phyloP scores from a whole-genome alignment of 1,140 invertebrate species.

The Drosophila novamexicana region DNA sequence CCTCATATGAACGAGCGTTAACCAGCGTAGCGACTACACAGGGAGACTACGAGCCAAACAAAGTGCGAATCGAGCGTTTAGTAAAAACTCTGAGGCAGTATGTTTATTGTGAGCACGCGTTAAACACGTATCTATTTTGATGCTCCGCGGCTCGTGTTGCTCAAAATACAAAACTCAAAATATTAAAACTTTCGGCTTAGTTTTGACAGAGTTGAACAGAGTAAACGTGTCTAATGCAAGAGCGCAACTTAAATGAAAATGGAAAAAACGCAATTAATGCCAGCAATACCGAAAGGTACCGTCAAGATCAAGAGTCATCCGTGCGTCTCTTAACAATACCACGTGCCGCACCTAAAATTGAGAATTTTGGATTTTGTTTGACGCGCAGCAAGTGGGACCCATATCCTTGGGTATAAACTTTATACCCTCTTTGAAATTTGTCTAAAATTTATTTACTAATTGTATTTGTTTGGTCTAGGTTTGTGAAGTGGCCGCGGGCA shows the following conservation, averaged over 20 bases:
- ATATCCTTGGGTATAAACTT: constrained; percentile 87
- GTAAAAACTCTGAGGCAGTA: constrained; percentile 58
- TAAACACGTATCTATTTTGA: constrained; percentile 55
- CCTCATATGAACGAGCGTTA: constrained; percentile 23
- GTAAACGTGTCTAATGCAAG: constrained; percentile 34
- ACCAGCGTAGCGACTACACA: constrained; percentile 23
- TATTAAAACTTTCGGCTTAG: not conserved
- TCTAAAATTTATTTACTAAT: constrained; percentile 65
- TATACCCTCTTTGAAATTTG: not conserved
- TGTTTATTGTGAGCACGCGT: constrained; percentile 51
- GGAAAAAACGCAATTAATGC: not conserved
- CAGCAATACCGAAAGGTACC: not conserved
- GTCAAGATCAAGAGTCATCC: constrained; percentile 34
- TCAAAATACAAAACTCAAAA: constrained; percentile 1
- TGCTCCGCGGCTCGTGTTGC: constrained; percentile 20
- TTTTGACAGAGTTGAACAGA: constrained; percentile 9
- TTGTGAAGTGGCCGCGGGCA: constrained; percentile 85
- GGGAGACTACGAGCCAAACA: not conserved
- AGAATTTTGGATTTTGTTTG: constrained; percentile 87
- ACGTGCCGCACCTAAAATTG: constrained; percentile 66
- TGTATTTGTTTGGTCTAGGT: constrained; percentile 70
- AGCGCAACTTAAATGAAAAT: not conserved
- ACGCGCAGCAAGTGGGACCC: constrained; percentile 89
- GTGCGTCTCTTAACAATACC: constrained; percentile 79
- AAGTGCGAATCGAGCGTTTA: constrained; percentile 17